A percentile compares a stretch with the other conserved stretches of the same genome.
Evolutionary conservation across 2,888 invertebrate genomes (phyloP).

Genomic region (Pachliopta kotzebuea): DNA sequence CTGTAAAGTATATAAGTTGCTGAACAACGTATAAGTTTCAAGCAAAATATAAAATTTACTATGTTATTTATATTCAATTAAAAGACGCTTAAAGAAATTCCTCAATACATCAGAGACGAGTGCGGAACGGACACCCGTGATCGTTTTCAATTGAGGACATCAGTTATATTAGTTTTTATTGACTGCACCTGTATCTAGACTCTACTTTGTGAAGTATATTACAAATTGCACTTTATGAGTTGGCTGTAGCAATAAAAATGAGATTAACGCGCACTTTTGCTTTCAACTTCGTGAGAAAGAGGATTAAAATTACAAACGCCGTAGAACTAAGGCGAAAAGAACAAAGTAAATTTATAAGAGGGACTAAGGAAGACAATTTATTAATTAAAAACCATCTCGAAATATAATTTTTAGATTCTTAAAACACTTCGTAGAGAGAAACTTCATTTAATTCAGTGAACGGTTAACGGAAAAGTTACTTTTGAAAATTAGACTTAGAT

Average conservation of each 20-base stretch:
- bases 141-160: constrained; percentile 8
- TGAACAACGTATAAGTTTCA: too few relatives aligned
- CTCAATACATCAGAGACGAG: background rate
- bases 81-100: background rate
- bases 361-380: constrained; percentile 1
- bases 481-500: too few relatives aligned
- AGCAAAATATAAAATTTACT: background rate
- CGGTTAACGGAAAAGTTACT: background rate
- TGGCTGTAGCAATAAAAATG: background rate
- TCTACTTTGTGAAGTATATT: constrained; percentile 1
- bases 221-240: constrained; percentile 1
- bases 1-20: too few relatives aligned
- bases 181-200: constrained; percentile 1
- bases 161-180: constrained; percentile 11
- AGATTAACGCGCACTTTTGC: background rate
- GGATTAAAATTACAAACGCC: constrained; percentile 6
- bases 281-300: background rate
- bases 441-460: background rate
- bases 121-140: background rate
- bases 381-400: constrained; percentile 2
- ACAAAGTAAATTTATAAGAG: constrained; percentile 3
- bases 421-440: background rate
- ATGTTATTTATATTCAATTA: background rate
- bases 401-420: background rate
- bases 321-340: background rate